Evolutionary conservation across 2,888 invertebrate species (phyloP).

Genomic region (Iphiclides podalirius): DNA sequence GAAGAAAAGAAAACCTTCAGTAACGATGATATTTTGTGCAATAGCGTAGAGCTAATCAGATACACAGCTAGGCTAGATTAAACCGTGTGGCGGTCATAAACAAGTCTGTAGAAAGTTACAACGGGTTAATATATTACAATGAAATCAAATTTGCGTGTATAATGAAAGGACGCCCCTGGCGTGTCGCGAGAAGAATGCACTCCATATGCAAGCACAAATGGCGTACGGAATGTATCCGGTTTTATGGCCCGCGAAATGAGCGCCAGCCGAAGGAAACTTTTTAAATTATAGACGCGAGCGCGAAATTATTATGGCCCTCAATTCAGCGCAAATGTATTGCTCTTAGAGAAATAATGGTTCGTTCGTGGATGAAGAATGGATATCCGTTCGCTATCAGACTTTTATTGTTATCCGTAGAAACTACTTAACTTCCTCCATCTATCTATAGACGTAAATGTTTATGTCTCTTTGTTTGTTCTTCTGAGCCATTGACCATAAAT

Average conservation of each 20-base stretch:
- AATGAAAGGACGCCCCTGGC: constrained; percentile 5
- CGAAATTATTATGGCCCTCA: constrained; percentile 7
- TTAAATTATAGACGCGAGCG: constrained; percentile 11
- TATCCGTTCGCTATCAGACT: no score
- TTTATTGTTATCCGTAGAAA: no score
- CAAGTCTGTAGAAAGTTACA: constrained; percentile 5
- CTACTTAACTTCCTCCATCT: no score
- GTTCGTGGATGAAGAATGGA: background rate
- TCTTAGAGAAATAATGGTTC: background rate
- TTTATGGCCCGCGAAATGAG: constrained; percentile 57
- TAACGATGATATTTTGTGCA: no score
- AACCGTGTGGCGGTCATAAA: constrained; percentile 6
- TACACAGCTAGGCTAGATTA: background rate
- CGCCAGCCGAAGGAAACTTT: no score
- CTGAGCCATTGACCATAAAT: no score
- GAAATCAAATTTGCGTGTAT: constrained; percentile 13
- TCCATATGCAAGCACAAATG: constrained; percentile 3
- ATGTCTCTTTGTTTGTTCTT: no score
- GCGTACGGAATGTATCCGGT: constrained; percentile 28
- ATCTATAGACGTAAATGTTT: no score
- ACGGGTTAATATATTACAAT: constrained; percentile 8
- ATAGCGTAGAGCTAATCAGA: no score
- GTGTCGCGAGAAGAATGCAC: constrained; percentile 12
- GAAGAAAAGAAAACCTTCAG: no score
- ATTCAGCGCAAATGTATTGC: constrained; percentile 1